Base-by-base conservation (phyloP, 2,888 invertebrate species). In the Carcina quercana region DNA sequence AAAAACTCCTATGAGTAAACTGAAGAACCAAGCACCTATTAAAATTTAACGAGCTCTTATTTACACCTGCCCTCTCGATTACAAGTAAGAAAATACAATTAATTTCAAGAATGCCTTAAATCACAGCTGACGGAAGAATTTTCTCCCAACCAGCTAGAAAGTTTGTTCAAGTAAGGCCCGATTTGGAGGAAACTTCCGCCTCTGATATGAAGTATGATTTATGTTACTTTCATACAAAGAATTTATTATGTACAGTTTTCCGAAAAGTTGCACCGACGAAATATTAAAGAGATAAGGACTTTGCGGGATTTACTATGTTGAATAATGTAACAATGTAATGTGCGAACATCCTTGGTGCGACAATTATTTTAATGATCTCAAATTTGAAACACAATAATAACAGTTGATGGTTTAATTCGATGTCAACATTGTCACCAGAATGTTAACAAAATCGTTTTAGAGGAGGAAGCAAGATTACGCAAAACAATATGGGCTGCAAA, bases 401-500 rank as follows among this genome's bases (percentile, higher is more conserved):
- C 11, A 11, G 24, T 8, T 24, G 24, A 11, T 11, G 11, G 10
- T 26, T 6, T 8, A 26, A 26, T 26, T 11, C 14, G 35, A 41
- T 43, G 40, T 42, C 31, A 36, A 35, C 38, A 42, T 33, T 42
- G 47, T 46, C 40, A 34, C 45, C 45, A 38, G 42, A 45, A 47
- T 47, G 42, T 48, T 49, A 56, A 49, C 47, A 39, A 50, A 47
- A 47, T 42, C 43, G 36, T 34, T 31, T 43, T 32, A 38, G n/a
- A n/a, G 25, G 43, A 53, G 53, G 51, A 53, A 50, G 41, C 34
- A 27, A 40, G 40, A 32, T 61, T 55, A 47, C 46, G 45, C 53
- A 55, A 62, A 32, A 53, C 40, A 51, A 51, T 50, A 48, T 45
- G 42, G 30, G 29, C 34, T 36, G 38, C 47, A 47, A 52, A 63